Conservation (phyloP, 2,888 invertebrate species). For the Phragmatobia fuliginosa region DNA sequence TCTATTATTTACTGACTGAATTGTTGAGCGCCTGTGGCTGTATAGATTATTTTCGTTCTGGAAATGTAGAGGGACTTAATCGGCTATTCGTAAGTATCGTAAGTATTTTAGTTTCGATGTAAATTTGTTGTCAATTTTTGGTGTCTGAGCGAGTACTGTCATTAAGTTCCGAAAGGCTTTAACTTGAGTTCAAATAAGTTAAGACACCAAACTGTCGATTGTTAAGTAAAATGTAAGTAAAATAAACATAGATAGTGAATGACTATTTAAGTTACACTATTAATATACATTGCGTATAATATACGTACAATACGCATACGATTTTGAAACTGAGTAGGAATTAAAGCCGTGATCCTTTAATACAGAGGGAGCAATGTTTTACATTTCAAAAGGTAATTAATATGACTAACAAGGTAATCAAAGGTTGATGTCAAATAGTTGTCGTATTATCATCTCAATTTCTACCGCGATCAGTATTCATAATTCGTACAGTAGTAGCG, state of each 20-base stretch:
- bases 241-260: background rate
- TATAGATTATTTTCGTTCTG: background rate
- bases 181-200: background rate
- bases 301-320: too few species aligned
- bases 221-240: background rate
- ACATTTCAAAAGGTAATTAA: conserved; percentile 2
- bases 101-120: background rate
- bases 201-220: background rate
- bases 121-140: background rate
- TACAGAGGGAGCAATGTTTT: background rate
- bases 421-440: conserved; percentile 41
- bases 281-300: too few species aligned
- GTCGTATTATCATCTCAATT: conserved; percentile 57
- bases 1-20: background rate
- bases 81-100: background rate
- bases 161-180: background rate
- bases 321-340: background rate
- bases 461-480: conserved; percentile 64
- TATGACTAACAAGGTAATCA: conserved; percentile 23
- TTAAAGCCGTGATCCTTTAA: background rate
- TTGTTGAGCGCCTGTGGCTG: background rate
- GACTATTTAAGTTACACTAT: background rate
- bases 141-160: background rate
- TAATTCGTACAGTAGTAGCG: conserved; percentile 55
- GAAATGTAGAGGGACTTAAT: background rate